Percentiles rank a stretch among this genome's conserved stretches.
Conservation (phyloP, 2,797 vertebrate species). For the Chanos chanos region DNA sequence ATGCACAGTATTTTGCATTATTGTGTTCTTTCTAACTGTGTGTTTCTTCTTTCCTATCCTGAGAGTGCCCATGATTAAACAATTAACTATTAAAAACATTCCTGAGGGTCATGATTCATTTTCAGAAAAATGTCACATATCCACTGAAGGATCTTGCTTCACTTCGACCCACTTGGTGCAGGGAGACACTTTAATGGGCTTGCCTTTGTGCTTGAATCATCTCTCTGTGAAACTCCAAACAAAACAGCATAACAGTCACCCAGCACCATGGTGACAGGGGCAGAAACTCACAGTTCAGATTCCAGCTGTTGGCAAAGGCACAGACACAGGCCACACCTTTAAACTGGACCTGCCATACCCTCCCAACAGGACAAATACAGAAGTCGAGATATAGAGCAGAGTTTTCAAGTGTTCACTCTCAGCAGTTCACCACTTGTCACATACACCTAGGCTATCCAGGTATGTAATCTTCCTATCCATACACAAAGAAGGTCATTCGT, state of each 20-base stretch:
- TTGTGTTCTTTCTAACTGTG: too few relatives aligned
- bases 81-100: too few relatives aligned
- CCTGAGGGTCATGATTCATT: too few relatives aligned
- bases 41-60: too few relatives aligned
- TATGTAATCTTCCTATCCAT: too few relatives aligned
- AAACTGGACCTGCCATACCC: slow-evolving; percentile 53
- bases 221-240: slow-evolving; percentile 1
- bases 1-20: neutral
- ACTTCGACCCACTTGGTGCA: slow-evolving; percentile 40
- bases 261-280: neutral
- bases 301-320: slow-evolving; percentile 38
- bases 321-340: slow-evolving; percentile 60
- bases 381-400: slow-evolving; percentile 25
- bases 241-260: slow-evolving; percentile 5
- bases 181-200: slow-evolving; percentile 25
- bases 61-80: too few relatives aligned
- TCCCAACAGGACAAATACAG: slow-evolving; percentile 62
- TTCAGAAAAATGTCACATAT: slow-evolving; percentile 21
- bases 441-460: slow-evolving; percentile 16
- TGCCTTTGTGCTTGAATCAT: slow-evolving; percentile 45
- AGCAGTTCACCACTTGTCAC: neutral
- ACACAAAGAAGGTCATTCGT: too few relatives aligned
- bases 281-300: slow-evolving; percentile 39
- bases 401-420: slow-evolving; percentile 12
- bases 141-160: slow-evolving; percentile 14